Evolutionary conservation across 2,113 vertebrate species (phyloP), one percentile per base, ranked within the genome.

Genomic region (Spea bombifrons): DNA sequence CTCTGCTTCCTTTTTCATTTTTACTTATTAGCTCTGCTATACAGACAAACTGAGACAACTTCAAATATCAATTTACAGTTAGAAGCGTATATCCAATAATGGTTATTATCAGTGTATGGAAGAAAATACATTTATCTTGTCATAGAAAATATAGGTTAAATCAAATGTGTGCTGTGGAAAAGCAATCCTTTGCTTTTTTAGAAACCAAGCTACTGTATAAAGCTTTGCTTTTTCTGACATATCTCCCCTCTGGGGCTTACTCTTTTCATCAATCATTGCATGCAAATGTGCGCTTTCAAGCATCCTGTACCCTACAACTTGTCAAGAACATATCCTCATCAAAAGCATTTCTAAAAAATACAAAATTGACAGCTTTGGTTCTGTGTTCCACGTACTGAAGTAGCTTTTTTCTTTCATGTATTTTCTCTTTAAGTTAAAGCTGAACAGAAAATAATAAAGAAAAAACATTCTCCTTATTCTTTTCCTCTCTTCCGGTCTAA

Each of bases 161-260:
- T 73, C 78, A 80, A 74, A 80, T 80, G 78, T 80, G 71, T 74
- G 78, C 64, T 74, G 71, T 80, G 49, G 71, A 74, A 80, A 80
- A 74, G 70, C 77, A 73, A 74, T 68, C 71, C 78, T 73, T 80
- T 80, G 71, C 53, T 80, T 80, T 80, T 73, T 53, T 68, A 73
- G 71, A 80, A 80, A 80, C 78, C 78, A 68, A 80, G 61, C 78
- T 74, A 61, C 71, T 74, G 52, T 68, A 80, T 74, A 74, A 80
- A 80, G 71, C 78, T 80, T 80, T 80, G 78, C 71, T 73, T 80
- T 79, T 80, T 80, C 78, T 80, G 78, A 74, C 78, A 80, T 15
- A 45, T 80, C 66, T 80, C 59, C 64, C 78, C 78, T 80, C 78
- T 80, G 71, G 78, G 63, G 52, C 64, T 73, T 59, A 65, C 55